Percentiles rank a stretch among this genome's conserved stretches.
Conservation (phyloP, 2,888 invertebrate species). For the Thysanoteuthis rhombus region DNA sequence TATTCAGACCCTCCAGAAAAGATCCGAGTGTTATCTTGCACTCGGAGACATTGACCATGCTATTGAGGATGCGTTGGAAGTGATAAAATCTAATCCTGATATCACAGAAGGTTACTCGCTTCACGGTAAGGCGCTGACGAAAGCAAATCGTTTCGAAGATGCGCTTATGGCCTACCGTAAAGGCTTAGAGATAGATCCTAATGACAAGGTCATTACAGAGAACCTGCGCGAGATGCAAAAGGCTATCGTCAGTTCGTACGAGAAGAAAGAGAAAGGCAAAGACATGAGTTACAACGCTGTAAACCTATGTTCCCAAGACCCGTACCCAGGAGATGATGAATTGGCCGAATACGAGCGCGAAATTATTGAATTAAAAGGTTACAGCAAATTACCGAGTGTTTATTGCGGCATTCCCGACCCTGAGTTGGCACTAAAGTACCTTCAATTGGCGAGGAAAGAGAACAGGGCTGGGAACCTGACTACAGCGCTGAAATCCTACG, state of each 20-base stretch:
- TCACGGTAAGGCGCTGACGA: slow-evolving; percentile 41
- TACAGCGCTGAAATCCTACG: slow-evolving; percentile 34
- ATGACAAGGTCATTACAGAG: slow-evolving; percentile 41
- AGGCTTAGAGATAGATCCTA: slow-evolving; percentile 45
- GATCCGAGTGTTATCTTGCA: slow-evolving; percentile 40
- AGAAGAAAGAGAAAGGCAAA: slow-evolving; percentile 36
- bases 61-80: slow-evolving; percentile 40
- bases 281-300: slow-evolving; percentile 44
- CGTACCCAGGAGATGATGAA: slow-evolving; percentile 49
- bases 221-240: slow-evolving; percentile 44
- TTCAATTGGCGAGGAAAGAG: slow-evolving; percentile 16
- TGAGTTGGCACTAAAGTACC: neutral
- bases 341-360: slow-evolving; percentile 42
- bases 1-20: slow-evolving; percentile 37
- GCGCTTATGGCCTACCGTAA: slow-evolving; percentile 40
- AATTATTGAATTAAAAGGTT: slow-evolving; percentile 36
- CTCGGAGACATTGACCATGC: slow-evolving; percentile 39
- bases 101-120: slow-evolving; percentile 40
- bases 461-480: slow-evolving; percentile 33
- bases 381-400: neutral
- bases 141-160: slow-evolving; percentile 42
- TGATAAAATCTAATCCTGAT: slow-evolving; percentile 36
- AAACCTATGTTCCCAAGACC: slow-evolving; percentile 46
- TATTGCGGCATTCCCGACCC: slow-evolving; percentile 19
- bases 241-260: slow-evolving; percentile 39